Evolutionary conservation across 2,797 vertebrate genomes (phyloP), one percentile per base, ranked within the genome.

Genomic region (Cephalopachus bancanus): DNA sequence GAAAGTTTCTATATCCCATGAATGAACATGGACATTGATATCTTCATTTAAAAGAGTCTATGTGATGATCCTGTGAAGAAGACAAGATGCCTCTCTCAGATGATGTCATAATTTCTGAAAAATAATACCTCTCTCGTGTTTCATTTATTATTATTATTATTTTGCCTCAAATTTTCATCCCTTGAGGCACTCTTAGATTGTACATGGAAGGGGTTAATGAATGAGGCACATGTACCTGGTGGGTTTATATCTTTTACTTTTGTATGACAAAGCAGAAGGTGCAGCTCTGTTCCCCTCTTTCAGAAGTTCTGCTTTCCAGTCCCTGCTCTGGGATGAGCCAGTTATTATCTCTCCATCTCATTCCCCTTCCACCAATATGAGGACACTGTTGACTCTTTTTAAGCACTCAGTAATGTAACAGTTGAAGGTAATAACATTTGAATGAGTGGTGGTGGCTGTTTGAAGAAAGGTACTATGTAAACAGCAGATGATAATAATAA

Each of bases 1-100:
- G 85, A 57, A 94, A 75, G 72, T 74, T 97, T 44, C 30, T 96
- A 85, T 69, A 60, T 95, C 79, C 80, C 57, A 10, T 76, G 57
- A 44, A 55, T 93, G 55, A 85, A 97, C 79, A 84, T 96, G 30
- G 5, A 76, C 87, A 59, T 93, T 37, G 57, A 8, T 49, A 97
- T 76, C 65, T 53, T 97, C 3, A 0, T 78, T 97, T 79, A 91
- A 55, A 94, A 5, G n/a, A 86, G 44, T 4, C 67, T 86, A 1
- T 84, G 60, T 91, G 60, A 96, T 83, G 51, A 91, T 15, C 28
- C 64, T 88, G 2, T 69, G 5, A 96, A 86, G 16, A 87, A 37
- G 72, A 95, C 55, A 74, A 69, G 71, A 49, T 55, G 28, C 4
- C 83, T 91, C 64, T 76, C 26, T 37, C 22, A n/a, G 71, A 85